Conservation (phyloP, 2,888 invertebrate genomes). For the Agrotis exclamationis region DNA sequence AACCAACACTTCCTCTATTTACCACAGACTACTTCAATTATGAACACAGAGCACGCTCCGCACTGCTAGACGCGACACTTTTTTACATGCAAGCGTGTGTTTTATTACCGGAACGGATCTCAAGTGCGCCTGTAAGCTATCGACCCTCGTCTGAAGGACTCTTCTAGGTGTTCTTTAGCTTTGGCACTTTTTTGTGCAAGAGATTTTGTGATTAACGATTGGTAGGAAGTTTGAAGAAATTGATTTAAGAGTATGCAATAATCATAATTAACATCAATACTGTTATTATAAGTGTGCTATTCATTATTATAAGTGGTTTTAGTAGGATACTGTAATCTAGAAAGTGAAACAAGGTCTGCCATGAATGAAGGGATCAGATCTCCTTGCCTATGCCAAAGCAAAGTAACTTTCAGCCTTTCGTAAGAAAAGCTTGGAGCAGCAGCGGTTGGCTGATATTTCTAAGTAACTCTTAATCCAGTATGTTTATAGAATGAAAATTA, state of each 20-base stretch:
- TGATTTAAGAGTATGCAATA: not conserved
- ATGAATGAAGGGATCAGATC: not conserved
- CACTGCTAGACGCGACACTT: constrained; percentile 66
- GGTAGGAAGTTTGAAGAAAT: constrained; percentile 29
- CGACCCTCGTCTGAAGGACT: constrained; percentile 66
- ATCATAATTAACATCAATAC: too few species aligned
- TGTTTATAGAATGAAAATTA: too few species aligned
- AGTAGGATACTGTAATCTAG: too few species aligned
- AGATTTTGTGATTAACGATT: constrained; percentile 62
- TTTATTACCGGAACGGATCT: constrained; percentile 78
- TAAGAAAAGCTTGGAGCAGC: too few species aligned
- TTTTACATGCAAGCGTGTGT: constrained; percentile 77
- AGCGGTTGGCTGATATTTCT: too few species aligned
- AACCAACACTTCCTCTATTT: constrained; percentile 23
- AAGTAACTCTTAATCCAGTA: too few species aligned
- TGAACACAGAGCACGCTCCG: constrained; percentile 44
- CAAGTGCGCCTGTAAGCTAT: constrained; percentile 73
- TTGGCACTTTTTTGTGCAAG: constrained; percentile 54
- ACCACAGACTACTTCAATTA: constrained; percentile 60
- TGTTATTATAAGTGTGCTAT: too few species aligned
- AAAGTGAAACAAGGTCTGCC: not conserved
- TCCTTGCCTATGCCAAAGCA: not conserved
- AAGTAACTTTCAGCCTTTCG: not conserved
- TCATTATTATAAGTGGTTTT: too few species aligned
- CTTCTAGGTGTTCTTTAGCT: constrained; percentile 65